phyloP scores from a whole-genome alignment of 2,113 vertebrate genomes.

The Sorex araneus region DNA sequence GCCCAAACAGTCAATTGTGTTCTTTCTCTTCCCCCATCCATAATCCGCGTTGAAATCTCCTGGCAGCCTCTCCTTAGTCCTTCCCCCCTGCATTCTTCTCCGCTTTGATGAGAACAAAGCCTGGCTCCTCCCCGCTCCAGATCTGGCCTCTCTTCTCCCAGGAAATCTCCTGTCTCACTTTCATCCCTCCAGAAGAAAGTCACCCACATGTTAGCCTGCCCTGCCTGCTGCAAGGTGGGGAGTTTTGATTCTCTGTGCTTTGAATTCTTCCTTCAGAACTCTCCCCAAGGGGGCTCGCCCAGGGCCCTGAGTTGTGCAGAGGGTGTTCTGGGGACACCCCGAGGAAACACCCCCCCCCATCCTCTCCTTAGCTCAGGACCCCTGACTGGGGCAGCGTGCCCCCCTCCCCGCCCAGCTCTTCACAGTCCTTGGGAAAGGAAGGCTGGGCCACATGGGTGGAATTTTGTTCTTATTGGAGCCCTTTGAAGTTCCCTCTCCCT shows the following conservation, averaged over 20 bases:
- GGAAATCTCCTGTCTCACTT: slow-evolving; percentile 8
- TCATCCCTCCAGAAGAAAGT: slow-evolving; percentile 58
- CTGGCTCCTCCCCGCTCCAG: slow-evolving; percentile 14
- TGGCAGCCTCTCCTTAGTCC: slow-evolving; percentile 63
- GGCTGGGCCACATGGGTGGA: not conserved
- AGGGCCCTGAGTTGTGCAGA: not conserved
- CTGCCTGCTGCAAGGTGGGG: slow-evolving; percentile 18
- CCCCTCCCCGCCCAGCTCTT: not conserved
- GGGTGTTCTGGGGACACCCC: rapidly evolving
- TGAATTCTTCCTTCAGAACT: not conserved
- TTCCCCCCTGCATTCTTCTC: not conserved
- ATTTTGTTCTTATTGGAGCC: slow-evolving; percentile 61
- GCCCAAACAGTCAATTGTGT: slow-evolving; percentile 10
- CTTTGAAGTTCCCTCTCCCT: slow-evolving; percentile 69
- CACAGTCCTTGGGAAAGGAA: slow-evolving; percentile 17
- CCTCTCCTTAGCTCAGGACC: not conserved
- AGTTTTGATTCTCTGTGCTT: not conserved
- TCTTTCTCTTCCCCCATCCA: slow-evolving; percentile 15
- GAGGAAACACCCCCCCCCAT: not conserved
- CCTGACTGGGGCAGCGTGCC: not conserved
- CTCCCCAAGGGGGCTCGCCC: no score
- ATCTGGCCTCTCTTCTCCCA: slow-evolving; percentile 57
- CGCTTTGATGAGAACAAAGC: slow-evolving; percentile 79
- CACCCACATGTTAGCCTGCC: not conserved
- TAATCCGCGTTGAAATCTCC: slow-evolving; percentile 62